Evolutionary conservation across 2,113 vertebrate species (phyloP).

Genomic region (Pseudorhombus dupliciocellatus): DNA sequence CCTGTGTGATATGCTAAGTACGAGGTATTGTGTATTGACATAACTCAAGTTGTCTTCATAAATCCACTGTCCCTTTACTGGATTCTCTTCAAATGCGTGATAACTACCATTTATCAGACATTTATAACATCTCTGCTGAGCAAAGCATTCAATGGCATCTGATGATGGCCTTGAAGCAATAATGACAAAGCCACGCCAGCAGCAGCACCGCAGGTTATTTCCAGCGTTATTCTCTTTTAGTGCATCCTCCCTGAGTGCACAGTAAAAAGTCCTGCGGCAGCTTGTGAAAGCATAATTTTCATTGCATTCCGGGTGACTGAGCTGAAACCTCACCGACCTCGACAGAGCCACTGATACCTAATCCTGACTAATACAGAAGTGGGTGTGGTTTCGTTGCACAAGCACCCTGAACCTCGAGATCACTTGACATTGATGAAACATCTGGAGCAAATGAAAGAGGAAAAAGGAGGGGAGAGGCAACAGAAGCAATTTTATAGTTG

Average conservation of each 20-base stretch:
- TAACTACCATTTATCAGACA: slow-evolving; percentile 2
- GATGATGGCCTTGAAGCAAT: slow-evolving; percentile 4
- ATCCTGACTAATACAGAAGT: neutral
- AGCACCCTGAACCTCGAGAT: slow-evolving; percentile 32
- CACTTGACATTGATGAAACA: slow-evolving; percentile 63
- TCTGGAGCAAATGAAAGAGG: slow-evolving; percentile 50
- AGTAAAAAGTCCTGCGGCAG: slow-evolving; percentile 22
- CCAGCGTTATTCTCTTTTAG: neutral
- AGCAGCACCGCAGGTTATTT: neutral
- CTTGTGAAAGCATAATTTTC: slow-evolving; percentile 21
- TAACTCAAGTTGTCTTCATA: slow-evolving; percentile 10
- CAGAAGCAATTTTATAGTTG: slow-evolving; percentile 60
- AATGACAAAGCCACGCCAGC: slow-evolving; percentile 4
- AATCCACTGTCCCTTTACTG: neutral
- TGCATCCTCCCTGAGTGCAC: neutral
- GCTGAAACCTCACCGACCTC: neutral
- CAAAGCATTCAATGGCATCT: neutral
- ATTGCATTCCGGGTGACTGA: no score
- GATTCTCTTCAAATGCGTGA: neutral
- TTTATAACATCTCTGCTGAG: neutral
- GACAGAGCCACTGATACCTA: no score
- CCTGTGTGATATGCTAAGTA: neutral
- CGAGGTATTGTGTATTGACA: neutral
- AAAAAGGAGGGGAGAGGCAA: slow-evolving; percentile 31
- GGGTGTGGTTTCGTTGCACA: neutral